Conservation (phyloP, 2,888 invertebrate genomes). For the Fragum whitleyi region DNA sequence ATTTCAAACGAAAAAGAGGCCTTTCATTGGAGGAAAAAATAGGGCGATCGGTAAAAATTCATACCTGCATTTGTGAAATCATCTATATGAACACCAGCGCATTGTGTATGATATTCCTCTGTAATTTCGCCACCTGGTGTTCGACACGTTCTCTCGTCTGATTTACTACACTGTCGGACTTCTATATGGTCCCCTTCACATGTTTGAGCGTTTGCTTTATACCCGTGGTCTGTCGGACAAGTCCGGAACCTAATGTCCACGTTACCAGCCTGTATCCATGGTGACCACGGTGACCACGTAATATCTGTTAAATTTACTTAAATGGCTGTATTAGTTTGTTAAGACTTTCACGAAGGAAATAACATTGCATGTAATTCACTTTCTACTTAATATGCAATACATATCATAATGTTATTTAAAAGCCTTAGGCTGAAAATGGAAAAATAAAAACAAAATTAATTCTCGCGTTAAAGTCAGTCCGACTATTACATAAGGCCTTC, state of each 20-base stretch:
- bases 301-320: conserved; percentile 35
- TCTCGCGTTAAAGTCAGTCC: no score
- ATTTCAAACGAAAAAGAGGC: no score
- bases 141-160: conserved; percentile 44
- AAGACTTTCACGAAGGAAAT: no score
- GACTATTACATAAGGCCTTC: no score
- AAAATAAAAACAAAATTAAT: no score
- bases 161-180: conserved; percentile 36
- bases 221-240: conserved; percentile 54
- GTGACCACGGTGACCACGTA: conserved; percentile 74
- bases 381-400: no score
- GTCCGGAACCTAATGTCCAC: conserved; percentile 70
- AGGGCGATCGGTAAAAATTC: no score
- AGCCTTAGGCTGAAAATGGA: no score
- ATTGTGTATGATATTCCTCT: conserved; percentile 54
- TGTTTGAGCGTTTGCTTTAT: conserved; percentile 11
- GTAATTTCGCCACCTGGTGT: conserved; percentile 37
- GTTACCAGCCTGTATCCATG: conserved; percentile 74
- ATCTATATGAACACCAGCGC: conserved; percentile 67
- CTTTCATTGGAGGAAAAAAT: no score
- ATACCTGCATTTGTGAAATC: conserved; percentile 62
- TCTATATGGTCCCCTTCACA: conserved; percentile 55
- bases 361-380: no score
- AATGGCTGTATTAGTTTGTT: no score
- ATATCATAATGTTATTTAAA: no score